phyloP scores from a whole-genome alignment of 2,113 vertebrate species.

The Ameiurus melas region DNA sequence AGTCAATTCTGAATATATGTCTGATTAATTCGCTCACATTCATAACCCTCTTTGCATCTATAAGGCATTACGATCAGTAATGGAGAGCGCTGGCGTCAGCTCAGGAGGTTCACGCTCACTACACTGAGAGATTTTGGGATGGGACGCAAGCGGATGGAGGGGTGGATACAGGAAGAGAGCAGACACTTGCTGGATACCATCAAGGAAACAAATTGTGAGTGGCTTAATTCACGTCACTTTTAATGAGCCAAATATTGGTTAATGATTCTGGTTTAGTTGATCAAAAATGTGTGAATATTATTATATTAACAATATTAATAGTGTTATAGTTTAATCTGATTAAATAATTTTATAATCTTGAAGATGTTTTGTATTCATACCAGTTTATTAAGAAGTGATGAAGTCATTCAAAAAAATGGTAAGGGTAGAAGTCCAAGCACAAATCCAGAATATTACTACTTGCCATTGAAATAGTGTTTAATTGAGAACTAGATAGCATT shows the following conservation, averaged over 20 bases:
- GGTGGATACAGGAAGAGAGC: conserved; percentile 79
- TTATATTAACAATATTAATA: too few relatives aligned
- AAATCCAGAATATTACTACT: not conserved
- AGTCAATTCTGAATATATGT: too few relatives aligned
- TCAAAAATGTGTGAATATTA: not conserved
- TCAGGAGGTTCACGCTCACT: conserved; percentile 70
- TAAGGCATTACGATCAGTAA: conserved; percentile 70
- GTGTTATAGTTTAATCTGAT: not conserved
- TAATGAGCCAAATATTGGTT: not conserved
- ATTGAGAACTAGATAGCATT: not conserved
- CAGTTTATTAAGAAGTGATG: not conserved
- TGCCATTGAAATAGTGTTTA: not conserved
- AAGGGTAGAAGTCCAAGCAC: not conserved
- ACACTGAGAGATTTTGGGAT: conserved; percentile 76
- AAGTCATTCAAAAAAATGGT: not conserved
- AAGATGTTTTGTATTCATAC: not conserved
- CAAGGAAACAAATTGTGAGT: conserved; percentile 63
- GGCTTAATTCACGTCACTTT: not conserved
- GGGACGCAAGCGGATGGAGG: conserved; percentile 74
- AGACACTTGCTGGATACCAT: conserved; percentile 67
- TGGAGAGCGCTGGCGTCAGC: conserved; percentile 69
- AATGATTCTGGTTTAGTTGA: not conserved
- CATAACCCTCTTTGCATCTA: not conserved
- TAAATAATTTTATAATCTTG: not conserved
- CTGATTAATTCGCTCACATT: too few relatives aligned